These are phyloP conservation scores for Pagetopsis macropterus DNA, from an alignment of 2,797 vertebrate genomes.

Conservation along the genomic window DNA sequence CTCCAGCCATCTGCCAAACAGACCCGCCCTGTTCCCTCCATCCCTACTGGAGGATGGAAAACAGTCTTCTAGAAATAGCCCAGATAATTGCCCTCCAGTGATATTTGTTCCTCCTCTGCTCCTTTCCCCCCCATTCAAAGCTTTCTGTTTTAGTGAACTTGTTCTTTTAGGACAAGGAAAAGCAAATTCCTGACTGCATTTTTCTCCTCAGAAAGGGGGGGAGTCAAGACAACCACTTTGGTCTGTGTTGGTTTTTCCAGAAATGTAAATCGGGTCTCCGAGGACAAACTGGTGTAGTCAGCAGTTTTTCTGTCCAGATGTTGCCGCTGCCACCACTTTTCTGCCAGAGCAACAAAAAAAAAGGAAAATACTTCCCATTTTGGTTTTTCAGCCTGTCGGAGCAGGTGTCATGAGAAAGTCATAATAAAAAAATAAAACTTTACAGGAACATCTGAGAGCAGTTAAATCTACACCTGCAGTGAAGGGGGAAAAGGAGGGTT, in stretches of 20 bases:
- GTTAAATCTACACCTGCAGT: slow-evolving; percentile 13
- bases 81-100: slow-evolving; percentile 79
- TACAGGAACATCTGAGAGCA: slow-evolving; percentile 10
- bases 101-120: slow-evolving; percentile 49
- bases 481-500: neutral
- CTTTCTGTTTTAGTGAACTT: slow-evolving; percentile 25
- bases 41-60: slow-evolving; percentile 70
- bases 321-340: slow-evolving; percentile 30
- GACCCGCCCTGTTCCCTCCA: slow-evolving; percentile 73
- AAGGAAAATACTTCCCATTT: slow-evolving; percentile 34
- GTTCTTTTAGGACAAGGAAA: slow-evolving; percentile 19
- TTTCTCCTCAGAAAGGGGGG: slow-evolving; percentile 22
- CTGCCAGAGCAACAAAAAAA: neutral
- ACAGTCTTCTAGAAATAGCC: slow-evolving; percentile 81
- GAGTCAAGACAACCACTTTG: slow-evolving; percentile 31
- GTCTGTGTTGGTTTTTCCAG: slow-evolving; percentile 65
- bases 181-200: slow-evolving; percentile 56
- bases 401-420: slow-evolving; percentile 59
- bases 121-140: slow-evolving; percentile 47
- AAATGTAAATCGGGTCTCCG: slow-evolving; percentile 61
- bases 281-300: slow-evolving; percentile 38
- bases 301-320: slow-evolving; percentile 65
- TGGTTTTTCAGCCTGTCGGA: slow-evolving; percentile 29
- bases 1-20: slow-evolving; percentile 73
- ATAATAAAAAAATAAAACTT: slow-evolving; percentile 15